These are phyloP conservation scores for Piscicola geometra DNA, from an alignment of 2,888 invertebrate genomes.

Conservation along the genomic window DNA sequence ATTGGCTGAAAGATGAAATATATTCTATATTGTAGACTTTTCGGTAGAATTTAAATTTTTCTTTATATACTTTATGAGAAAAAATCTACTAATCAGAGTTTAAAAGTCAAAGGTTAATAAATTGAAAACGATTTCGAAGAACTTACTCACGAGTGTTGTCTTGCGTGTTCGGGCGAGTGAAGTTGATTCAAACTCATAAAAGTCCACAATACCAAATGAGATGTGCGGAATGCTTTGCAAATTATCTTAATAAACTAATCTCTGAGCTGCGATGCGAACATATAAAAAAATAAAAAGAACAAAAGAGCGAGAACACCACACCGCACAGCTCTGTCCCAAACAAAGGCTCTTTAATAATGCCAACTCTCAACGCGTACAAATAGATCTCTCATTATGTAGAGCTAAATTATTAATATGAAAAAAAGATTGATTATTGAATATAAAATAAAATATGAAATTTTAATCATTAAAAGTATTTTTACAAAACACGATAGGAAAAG, in stretches of 20 bases:
- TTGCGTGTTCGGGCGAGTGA: slow-evolving; percentile 10
- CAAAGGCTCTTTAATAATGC: slow-evolving; percentile 36
- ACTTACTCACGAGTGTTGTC: neutral
- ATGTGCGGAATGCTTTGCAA: slow-evolving; percentile 6
- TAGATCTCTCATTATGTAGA: no score
- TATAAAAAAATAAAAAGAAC: slow-evolving; percentile 7
- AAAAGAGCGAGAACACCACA: neutral
- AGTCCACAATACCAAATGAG: slow-evolving; percentile 1
- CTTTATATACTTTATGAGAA: no score
- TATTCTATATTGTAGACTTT: no score
- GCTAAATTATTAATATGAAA: no score
- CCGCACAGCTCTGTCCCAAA: slow-evolving; percentile 6
- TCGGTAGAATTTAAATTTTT: no score
- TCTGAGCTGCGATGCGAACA: neutral
- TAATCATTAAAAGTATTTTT: no score
- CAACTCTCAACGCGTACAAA: slow-evolving; percentile 22
- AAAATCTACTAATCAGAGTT: no score
- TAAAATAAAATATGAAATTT: no score
- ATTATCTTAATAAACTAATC: neutral
- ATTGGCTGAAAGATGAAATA: no score
- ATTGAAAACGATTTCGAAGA: neutral
- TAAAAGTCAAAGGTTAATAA: neutral
- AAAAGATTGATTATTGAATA: no score
- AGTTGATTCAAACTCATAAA: slow-evolving; percentile 3
- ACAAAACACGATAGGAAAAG: no score